Conservation (phyloP, 2,888 invertebrate species). For the Morpho achilles region DNA sequence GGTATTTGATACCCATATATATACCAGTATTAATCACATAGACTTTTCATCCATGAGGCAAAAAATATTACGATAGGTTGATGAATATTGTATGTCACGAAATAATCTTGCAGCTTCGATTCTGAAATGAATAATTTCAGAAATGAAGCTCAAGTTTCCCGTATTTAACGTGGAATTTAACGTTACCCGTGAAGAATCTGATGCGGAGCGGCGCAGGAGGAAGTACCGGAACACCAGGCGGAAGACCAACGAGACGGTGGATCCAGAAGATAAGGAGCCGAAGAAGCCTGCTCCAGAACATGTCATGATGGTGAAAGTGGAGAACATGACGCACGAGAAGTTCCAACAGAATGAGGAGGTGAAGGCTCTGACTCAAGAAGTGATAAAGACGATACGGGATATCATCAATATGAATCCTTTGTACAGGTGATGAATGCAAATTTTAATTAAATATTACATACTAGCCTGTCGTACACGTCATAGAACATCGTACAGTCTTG, state of each 20-base stretch:
- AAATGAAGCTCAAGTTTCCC: conserved; percentile 90
- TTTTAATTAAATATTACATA: not conserved
- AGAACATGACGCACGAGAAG: conserved; percentile 93
- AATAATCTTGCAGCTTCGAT: conserved; percentile 46
- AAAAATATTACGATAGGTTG: too few relatives aligned
- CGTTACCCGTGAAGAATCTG: conserved; percentile 88
- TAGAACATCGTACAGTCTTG: too few relatives aligned
- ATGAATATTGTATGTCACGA: too few relatives aligned
- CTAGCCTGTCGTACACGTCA: too few relatives aligned
- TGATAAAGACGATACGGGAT: conserved; percentile 98
- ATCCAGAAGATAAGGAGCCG: conserved; percentile 33
- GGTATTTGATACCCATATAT: too few relatives aligned
- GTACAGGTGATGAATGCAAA: conserved; percentile 79
- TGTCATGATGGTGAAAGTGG: conserved; percentile 95
- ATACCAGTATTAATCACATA: too few relatives aligned
- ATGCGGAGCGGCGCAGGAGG: conserved; percentile 77
- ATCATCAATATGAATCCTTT: conserved; percentile 98
- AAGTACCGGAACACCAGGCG: conserved; percentile 62
- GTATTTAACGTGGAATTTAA: conserved; percentile 89
- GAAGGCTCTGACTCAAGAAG: conserved; percentile 97
- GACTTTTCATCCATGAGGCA: too few relatives aligned
- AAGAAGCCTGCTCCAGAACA: conserved; percentile 52
- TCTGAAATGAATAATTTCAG: conserved; percentile 69
- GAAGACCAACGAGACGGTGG: conserved; percentile 29
- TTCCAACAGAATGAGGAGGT: conserved; percentile 96